A percentile compares a stretch with the other conserved stretches of the same genome.
Conservation (phyloP, 2,797 vertebrate genomes). For the Melanotaenia nigrans region DNA sequence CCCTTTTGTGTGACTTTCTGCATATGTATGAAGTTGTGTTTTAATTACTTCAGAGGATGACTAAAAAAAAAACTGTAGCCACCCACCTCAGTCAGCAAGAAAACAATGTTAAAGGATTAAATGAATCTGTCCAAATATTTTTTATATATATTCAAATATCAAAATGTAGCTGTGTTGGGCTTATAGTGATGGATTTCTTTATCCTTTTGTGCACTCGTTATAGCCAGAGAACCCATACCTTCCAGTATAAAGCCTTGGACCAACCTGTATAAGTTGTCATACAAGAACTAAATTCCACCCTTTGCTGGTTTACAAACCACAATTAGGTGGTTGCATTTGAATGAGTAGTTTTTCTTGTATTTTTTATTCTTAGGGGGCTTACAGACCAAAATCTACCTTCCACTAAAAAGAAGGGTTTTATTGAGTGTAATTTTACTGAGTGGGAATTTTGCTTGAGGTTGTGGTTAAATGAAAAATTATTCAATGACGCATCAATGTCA, state of each 20-base stretch:
- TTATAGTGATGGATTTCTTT: not conserved
- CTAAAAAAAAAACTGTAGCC: not conserved
- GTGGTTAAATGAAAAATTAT: no score
- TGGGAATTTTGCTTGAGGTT: no score
- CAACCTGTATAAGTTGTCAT: not conserved
- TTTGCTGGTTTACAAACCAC: not conserved
- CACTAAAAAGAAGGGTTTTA: no score
- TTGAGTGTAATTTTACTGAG: no score
- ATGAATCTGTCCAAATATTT: not conserved
- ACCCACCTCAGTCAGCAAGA: constrained; percentile 20
- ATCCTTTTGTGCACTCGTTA: not conserved
- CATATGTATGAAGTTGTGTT: constrained; percentile 16
- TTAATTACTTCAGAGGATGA: constrained; percentile 9
- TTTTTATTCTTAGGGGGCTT: not conserved
- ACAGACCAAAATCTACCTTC: not conserved
- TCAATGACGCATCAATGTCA: no score
- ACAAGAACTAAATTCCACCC: not conserved
- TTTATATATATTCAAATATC: not conserved
- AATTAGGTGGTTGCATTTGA: not conserved
- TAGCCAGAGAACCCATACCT: not conserved
- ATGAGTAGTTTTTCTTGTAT: not conserved
- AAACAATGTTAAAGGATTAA: not conserved
- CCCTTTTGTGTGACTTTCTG: constrained; percentile 39
- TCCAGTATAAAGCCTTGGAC: not conserved
- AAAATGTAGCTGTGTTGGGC: not conserved